Evolutionary conservation across 2,113 vertebrate genomes (phyloP), one percentile per base, ranked within the genome.

Genomic region (Chaetura pelagica): DNA sequence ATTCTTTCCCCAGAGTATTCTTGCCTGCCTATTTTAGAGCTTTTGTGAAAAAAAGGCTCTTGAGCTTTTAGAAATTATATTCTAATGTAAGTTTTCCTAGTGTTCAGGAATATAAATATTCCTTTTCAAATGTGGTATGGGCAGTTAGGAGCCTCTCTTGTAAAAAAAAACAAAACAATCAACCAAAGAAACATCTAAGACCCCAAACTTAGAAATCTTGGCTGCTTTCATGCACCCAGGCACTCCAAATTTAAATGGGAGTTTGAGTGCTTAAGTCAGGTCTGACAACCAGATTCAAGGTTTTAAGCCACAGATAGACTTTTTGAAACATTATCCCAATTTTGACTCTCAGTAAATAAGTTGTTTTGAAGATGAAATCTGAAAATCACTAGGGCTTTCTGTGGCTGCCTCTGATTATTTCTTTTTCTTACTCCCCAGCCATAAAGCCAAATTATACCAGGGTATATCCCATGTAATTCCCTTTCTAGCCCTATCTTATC

Each of bases 381-480:
- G 76, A 57, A 17, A 85, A 55, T 94, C 54, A 15, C 32, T 46
- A 14, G 26, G 26, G 62, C 35, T 96, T 94, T 90, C 82, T 32
- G 55, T 23, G 46, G 14, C 82, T 82, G 62, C 84, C 49, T 89
- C 9, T 8, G 59, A 9, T 32, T 62, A 22, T 58, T 68, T 38
- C 23, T 16, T 29, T 34, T 38, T 35, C 44, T 54, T 61, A 29
- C 12, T 75, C 42, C 24, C 22, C 21, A 73, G 32, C 71, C 71
- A 64, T 59, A 87, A 93, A 86, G 69, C 88, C 68, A 86, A 84
- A 80, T 96, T 90, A 88, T 92, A 83, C 6, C 54, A 44, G 55
- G 42, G 83, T 90, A 66, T 94, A 96, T 94, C 86, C 88, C 63
- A 32, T 69, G 72, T 95, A 95, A 97, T 96, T 95, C 95, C 79